phyloP scores from a whole-genome alignment of 2,797 vertebrate species.

The Alca torda region DNA sequence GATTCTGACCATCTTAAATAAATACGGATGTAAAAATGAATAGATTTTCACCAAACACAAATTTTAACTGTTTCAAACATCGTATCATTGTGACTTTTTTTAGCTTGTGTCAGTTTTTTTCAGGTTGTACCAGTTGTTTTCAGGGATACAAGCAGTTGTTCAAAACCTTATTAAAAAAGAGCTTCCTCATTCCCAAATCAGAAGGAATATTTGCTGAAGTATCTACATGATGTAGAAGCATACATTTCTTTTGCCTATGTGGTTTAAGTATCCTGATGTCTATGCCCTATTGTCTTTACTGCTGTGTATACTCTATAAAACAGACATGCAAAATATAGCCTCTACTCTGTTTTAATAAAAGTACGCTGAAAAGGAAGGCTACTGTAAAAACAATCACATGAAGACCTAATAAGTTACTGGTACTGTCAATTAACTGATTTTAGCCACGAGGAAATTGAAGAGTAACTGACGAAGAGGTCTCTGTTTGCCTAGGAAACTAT shows the following conservation, averaged over 20 bases:
- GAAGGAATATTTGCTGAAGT: neutral
- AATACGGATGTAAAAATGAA: neutral
- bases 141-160: neutral
- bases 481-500: neutral
- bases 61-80: neutral
- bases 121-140: neutral
- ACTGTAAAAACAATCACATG: neutral
- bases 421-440: neutral
- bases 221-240: neutral
- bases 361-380: neutral
- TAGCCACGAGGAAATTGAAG: neutral
- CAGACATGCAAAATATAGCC: neutral
- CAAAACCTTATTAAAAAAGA: neutral
- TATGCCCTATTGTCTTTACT: neutral
- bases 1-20: neutral
- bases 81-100: neutral
- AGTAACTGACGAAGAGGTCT: neutral
- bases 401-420: neutral
- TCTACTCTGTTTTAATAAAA: neutral
- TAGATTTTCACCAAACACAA: neutral
- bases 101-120: neutral
- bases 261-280: neutral
- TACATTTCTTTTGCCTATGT: neutral
- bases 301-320: neutral
- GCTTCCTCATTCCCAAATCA: neutral